Base-by-base conservation (phyloP, 2,888 invertebrate species). In the Crepidodera aurea region DNA sequence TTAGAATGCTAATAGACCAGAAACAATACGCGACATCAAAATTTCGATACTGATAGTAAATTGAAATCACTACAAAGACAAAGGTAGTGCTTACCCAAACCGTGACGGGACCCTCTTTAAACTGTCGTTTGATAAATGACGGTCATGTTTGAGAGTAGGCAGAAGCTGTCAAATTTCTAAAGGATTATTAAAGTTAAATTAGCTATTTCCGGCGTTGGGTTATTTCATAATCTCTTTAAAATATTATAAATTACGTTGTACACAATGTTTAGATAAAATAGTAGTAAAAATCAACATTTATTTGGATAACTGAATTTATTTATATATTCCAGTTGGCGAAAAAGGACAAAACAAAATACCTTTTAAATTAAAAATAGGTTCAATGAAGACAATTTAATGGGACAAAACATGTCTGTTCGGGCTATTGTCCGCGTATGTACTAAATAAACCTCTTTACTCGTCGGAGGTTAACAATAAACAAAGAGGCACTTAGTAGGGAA, bases 341-440 rank as follows among this genome's bases (percentile, higher is more conserved):
- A 22, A 22, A 22, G 22, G 2, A 22, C 6, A 22, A 34, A 39
- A 40, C 53, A 40, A 40, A 40, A 22, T 10, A 40, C 25, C n/a
- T 39, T 37, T 39, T 15, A 39, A 51, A 3, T 37, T 51, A 51
- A 37, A 12, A n/a, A n/a, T 39, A 32, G 16, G 8, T 53, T 16
- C 53, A 40, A 53, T 40, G 25, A 53, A 19, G 15, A 39, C 39
- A 27, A 53, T 27, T 40, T 53, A 27, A 40, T 53, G 10, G 25
- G 12, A 51, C 51, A 51, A 51, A 51, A 25, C 18, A 15, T 29
- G 53, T 53, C 40, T 15, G 13, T 10, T 25, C 12, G 1, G n/a
- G 8, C 53, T 27, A 53, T 53, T 53, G 53, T 53, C 53, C 40
- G 40, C 22, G 34, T 51, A 29, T 53, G 13, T 53, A 27, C 22